phyloP scores from a whole-genome alignment of 2,888 invertebrate genomes.

The Ommatoiulus sabulosus region DNA sequence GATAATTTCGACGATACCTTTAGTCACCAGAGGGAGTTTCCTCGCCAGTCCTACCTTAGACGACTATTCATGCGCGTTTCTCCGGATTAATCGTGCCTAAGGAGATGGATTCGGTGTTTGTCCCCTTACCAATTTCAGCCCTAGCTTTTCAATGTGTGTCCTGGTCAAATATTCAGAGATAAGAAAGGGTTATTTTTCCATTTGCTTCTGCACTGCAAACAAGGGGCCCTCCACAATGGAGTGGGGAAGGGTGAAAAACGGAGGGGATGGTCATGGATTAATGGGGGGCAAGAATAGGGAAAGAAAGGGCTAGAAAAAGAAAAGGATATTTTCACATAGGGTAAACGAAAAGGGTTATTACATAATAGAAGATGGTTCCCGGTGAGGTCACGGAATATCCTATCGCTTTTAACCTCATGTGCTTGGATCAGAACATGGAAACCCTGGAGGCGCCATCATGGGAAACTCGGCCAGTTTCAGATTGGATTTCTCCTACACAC shows the following conservation, averaged over 20 bases:
- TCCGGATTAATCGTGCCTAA: slow-evolving; percentile 37
- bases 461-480: background rate
- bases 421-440: background rate
- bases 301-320: slow-evolving; percentile 42
- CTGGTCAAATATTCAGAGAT: slow-evolving; percentile 44
- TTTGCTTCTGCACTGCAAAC: slow-evolving; percentile 48
- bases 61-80: slow-evolving; percentile 45
- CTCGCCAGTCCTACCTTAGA: slow-evolving; percentile 32
- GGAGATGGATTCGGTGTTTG: slow-evolving; percentile 39
- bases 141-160: slow-evolving; percentile 32
- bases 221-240: slow-evolving; percentile 48
- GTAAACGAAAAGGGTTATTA: slow-evolving; percentile 47
- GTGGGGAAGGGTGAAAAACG: slow-evolving; percentile 44
- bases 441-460: slow-evolving; percentile 23
- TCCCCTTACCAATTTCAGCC: slow-evolving; percentile 24
- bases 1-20: slow-evolving; percentile 42
- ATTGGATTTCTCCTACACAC: background rate
- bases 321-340: slow-evolving; percentile 44
- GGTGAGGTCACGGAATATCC: slow-evolving; percentile 38
- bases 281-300: slow-evolving; percentile 45
- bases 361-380: slow-evolving; percentile 35
- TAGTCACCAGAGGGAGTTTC: slow-evolving; percentile 42
- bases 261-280: slow-evolving; percentile 46
- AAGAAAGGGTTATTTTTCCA: slow-evolving; percentile 47
- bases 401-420: slow-evolving; percentile 37